Conservation (phyloP, 2,113 vertebrate genomes). For the Myotis yumanensis region DNA sequence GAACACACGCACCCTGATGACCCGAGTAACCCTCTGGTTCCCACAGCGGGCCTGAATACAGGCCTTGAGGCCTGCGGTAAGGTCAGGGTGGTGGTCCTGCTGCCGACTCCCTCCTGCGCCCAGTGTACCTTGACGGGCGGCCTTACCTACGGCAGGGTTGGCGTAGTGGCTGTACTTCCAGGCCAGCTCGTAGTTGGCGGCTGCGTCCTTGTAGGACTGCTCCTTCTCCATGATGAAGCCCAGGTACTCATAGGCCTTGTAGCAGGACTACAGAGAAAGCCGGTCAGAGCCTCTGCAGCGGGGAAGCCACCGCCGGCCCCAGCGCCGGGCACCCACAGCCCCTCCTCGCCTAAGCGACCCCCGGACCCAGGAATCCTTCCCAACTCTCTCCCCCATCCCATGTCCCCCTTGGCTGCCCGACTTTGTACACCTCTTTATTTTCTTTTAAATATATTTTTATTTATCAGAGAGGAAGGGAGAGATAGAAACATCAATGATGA, state of each 20-base stretch:
- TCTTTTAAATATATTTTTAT: no score
- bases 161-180: constrained; percentile 83
- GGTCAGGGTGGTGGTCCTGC: no score
- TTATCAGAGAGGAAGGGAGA: no score
- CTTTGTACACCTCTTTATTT: fast-evolving
- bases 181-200: constrained; percentile 83
- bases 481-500: no score
- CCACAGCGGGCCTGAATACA: neutral
- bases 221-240: constrained; percentile 88
- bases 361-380: neutral
- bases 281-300: neutral
- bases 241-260: constrained; percentile 86
- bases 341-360: neutral
- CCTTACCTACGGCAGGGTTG: constrained; percentile 82
- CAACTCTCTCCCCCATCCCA: neutral
- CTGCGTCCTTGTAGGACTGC: constrained; percentile 84
- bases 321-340: neutral
- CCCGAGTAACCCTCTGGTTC: neutral
- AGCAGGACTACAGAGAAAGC: constrained; percentile 82
- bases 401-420: fast-evolving
- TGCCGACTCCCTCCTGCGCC: neutral
- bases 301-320: neutral
- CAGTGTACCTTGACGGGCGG: fast-evolving
- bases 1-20: neutral
- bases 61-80: neutral